Evolutionary conservation across 2,797 vertebrate species (phyloP), one percentile per base, ranked within the genome.

Genomic region (Caiman crocodilus): DNA sequence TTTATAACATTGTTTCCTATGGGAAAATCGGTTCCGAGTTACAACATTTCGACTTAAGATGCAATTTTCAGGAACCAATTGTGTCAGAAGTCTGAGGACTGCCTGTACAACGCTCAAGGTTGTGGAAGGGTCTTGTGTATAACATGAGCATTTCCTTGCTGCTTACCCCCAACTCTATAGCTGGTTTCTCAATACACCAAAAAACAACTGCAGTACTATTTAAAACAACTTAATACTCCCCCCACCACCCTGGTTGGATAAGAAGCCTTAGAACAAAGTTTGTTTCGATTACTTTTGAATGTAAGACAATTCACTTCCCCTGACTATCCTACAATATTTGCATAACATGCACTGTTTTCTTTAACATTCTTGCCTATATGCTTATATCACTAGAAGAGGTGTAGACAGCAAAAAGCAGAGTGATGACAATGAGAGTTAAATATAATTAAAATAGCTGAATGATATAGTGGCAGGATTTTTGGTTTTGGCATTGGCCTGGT

Each of bases 201-300:
- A 14, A 67, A 71, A 71, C 17, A 5, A 25, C 25, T 55, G 18
- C 69, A 17, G 4, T 20, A 26, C 60, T 64, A 20, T 50, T 42
- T 55, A 23, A 14, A 3, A 1, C 0, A 5, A 32, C 42, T 50
- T 50, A 50, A 50, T 50, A 50, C 11, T 50, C 11, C 10, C 42
- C 42, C 42, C 42, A 42, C 42, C 42, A n/a, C 42, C 42, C 42
- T 1, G 28, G 18, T 32, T 30, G 23, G 59, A 87, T 14, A 23
- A 57, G 2, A 2, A 28, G 32, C 55, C 55, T 14, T n/a, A 17
- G 20, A 26, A 50, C 5, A 14, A 8, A 7, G 1, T 74, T 69
- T 57, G 50, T 23, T 61, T 26, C 58, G 73, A 69, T 16, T 2
- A 6, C 75, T 84, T 57, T 60, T 69, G 55, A 82, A 76, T 25